phyloP scores from a whole-genome alignment of 2,113 vertebrate species.

The Helogale parvula region DNA sequence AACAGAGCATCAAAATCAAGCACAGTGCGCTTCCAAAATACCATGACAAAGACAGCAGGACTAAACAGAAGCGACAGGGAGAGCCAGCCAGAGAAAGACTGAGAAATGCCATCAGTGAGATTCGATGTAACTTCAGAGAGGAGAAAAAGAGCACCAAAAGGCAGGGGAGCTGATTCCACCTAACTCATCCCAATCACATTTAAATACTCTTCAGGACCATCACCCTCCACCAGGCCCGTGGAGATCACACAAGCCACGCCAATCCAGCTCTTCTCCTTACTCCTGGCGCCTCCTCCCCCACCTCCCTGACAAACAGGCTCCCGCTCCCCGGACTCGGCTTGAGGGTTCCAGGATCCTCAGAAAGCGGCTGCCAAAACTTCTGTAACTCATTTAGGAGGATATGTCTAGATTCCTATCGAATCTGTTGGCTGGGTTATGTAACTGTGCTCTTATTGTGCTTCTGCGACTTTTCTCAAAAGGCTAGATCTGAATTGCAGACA shows the following conservation, averaged over 20 bases:
- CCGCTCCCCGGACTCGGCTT: neutral
- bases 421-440: neutral
- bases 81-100: neutral
- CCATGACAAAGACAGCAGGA: neutral
- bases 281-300: constrained; percentile 13
- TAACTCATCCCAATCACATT: constrained; percentile 62
- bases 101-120: neutral
- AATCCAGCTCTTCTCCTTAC: accelerated
- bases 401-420: neutral
- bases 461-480: constrained; percentile 51
- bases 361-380: neutral
- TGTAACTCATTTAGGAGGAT: neutral
- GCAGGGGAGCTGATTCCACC: constrained; percentile 50
- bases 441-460: neutral
- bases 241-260: neutral
- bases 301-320: constrained; percentile 24
- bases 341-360: neutral
- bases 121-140: constrained; percentile 55
- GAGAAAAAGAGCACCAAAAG: constrained; percentile 36
- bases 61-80: neutral
- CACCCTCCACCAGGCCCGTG: neutral
- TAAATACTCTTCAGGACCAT: neutral
- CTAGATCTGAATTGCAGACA: neutral
- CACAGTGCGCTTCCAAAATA: neutral
- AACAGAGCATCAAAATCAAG: neutral